Evolutionary conservation across 2,888 invertebrate genomes (phyloP).

Genomic region (Pseudoips prasinana): DNA sequence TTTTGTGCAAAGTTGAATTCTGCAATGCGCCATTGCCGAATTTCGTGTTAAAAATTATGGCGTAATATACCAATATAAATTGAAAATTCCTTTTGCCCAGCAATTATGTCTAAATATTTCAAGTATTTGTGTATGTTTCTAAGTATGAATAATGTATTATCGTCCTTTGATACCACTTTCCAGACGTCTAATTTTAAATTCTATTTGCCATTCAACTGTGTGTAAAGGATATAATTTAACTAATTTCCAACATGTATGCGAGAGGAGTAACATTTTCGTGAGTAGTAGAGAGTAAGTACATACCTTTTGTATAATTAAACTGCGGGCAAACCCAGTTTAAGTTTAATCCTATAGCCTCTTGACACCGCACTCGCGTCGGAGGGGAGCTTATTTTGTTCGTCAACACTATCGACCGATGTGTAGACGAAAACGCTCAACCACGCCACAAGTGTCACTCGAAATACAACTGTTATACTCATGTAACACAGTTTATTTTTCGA

Average conservation of each 20-base stretch:
- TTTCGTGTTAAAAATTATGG: constrained; percentile 46
- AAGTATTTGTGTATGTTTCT: constrained; percentile 30
- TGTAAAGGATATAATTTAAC: constrained; percentile 69
- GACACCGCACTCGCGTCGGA: constrained; percentile 72
- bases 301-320: constrained; percentile 81
- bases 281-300: constrained; percentile 50
- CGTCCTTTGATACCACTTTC: constrained; percentile 51
- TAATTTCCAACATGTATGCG: constrained; percentile 68
- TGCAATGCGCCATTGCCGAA: constrained; percentile 58
- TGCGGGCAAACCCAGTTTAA: constrained; percentile 78
- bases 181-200: constrained; percentile 64
- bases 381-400: constrained; percentile 80
- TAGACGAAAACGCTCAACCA: constrained; percentile 64
- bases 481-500: constrained; percentile 56
- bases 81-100: constrained; percentile 29
- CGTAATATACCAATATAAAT: constrained; percentile 36
- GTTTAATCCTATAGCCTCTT: constrained; percentile 82
- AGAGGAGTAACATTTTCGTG: constrained; percentile 61
- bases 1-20: constrained; percentile 56
- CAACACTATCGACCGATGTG: constrained; percentile 77
- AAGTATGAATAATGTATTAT: constrained; percentile 40
- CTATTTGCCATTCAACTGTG: constrained; percentile 59
- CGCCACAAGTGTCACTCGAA: constrained; percentile 57
- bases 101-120: constrained; percentile 26
- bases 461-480: constrained; percentile 55